These are phyloP conservation scores for Littorina saxatilis DNA, from an alignment of 1,140 invertebrate species.

Conservation along the genomic window DNA sequence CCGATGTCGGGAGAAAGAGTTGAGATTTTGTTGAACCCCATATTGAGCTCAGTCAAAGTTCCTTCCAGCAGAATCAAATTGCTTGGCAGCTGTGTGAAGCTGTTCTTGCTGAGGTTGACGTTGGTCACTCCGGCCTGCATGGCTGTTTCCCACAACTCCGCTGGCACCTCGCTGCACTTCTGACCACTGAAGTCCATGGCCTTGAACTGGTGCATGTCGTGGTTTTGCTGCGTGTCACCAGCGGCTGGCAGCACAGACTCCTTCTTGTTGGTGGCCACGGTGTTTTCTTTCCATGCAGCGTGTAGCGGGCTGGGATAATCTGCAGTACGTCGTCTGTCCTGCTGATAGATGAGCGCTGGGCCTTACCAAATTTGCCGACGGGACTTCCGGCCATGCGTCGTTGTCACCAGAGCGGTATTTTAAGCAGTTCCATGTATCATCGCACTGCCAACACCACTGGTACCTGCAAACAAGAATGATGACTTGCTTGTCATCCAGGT, in stretches of 20 bases:
- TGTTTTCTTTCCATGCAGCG: too few species aligned
- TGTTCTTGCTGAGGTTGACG: conserved; percentile 89
- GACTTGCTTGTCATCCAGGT: too few species aligned
- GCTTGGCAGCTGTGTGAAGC: conserved; percentile 81
- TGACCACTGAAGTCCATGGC: conserved; percentile 78
- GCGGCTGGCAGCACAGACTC: conserved; percentile 62
- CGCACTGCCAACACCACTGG: too few species aligned
- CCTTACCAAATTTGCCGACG: too few species aligned
- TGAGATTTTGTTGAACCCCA: conserved; percentile 82
- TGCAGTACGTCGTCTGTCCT: too few species aligned
- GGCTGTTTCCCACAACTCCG: conserved; percentile 84
- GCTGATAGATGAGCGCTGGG: too few species aligned
- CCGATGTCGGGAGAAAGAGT: conserved; percentile 82
- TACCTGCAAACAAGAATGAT: too few species aligned
- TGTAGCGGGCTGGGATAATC: too few species aligned
- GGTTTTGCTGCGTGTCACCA: conserved; percentile 71
- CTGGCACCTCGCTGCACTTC: conserved; percentile 74
- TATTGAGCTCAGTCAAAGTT: conserved; percentile 82
- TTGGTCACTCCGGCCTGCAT: conserved; percentile 83
- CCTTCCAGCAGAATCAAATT: conserved; percentile 78
- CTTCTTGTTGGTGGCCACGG: too few species aligned
- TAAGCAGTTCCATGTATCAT: too few species aligned
- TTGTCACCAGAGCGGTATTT: too few species aligned
- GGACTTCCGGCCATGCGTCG: too few species aligned
- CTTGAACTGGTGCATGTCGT: conserved; percentile 84